Evolutionary conservation across 2,888 invertebrate genomes (phyloP).

Genomic region (Xanthia togata): DNA sequence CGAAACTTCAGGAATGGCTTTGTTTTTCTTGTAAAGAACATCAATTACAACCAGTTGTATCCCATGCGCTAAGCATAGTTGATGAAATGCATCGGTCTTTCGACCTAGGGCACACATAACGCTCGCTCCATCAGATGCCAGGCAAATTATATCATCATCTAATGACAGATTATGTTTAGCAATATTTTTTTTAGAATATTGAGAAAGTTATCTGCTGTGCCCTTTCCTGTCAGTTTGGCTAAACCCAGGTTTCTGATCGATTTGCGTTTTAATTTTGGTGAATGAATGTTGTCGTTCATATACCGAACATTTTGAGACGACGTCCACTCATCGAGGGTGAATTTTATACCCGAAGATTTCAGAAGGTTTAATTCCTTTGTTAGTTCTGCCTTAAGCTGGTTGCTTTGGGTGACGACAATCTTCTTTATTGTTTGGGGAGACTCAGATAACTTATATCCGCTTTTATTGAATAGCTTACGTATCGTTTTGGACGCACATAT

Average conservation of each 20-base stretch:
- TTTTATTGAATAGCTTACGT: no score
- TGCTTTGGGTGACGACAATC: no score
- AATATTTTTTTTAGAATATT: neutral
- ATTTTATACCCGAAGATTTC: slow-evolving; percentile 19
- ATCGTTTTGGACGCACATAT: no score
- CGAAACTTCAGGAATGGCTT: slow-evolving; percentile 11
- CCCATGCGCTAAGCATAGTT: slow-evolving; percentile 30
- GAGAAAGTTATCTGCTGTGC: neutral
- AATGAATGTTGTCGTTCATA: slow-evolving; percentile 27
- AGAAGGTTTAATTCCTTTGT: slow-evolving; percentile 25
- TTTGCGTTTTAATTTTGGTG: slow-evolving; percentile 8
- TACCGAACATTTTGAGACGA: slow-evolving; percentile 23
- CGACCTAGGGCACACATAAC: slow-evolving; percentile 33
- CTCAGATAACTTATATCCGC: no score
- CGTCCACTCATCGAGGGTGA: slow-evolving; percentile 21
- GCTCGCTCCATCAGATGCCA: slow-evolving; percentile 15
- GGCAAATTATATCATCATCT: slow-evolving; percentile 3
- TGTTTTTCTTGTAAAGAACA: slow-evolving; percentile 15
- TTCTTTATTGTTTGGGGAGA: no score
- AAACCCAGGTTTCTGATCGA: slow-evolving; percentile 23
- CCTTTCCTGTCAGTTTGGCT: slow-evolving; percentile 14
- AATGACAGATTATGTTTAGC: slow-evolving; percentile 3
- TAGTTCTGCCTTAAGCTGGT: slow-evolving; percentile 23
- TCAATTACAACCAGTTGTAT: slow-evolving; percentile 14
- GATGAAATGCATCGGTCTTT: slow-evolving; percentile 15